These are phyloP conservation scores for Phataginus tetradactyla DNA, from an alignment of 2,797 vertebrate genomes.

Conservation along the genomic window DNA sequence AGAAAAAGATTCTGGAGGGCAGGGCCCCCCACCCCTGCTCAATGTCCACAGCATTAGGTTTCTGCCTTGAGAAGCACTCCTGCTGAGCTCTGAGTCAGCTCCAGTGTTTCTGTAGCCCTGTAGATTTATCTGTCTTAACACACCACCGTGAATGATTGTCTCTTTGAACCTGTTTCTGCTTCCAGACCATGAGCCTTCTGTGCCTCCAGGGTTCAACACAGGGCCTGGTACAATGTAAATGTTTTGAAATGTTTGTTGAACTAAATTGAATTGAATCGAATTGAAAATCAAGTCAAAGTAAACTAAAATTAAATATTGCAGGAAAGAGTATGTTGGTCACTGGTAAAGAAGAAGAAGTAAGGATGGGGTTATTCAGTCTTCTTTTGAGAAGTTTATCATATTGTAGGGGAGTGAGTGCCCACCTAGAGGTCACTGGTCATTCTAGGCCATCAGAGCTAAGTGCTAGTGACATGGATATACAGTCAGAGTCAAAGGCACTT, in stretches of 20 bases:
- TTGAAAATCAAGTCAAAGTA: constrained; percentile 58
- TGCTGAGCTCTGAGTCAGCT: background rate
- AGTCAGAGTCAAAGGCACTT: background rate
- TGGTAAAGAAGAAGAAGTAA: background rate
- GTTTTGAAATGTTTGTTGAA: constrained; percentile 1
- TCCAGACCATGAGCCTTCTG: background rate
- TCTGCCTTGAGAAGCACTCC: background rate
- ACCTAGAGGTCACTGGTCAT: background rate
- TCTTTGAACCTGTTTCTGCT: background rate
- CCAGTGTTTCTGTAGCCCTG: background rate
- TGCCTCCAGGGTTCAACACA: background rate
- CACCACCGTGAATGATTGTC: background rate
- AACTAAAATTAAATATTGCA: background rate
- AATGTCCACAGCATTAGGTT: background rate
- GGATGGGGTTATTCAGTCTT: background rate
- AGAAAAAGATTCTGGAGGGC: background rate
- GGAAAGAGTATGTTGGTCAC: background rate
- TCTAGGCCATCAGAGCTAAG: background rate
- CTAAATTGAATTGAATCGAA: background rate
- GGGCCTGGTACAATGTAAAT: background rate
- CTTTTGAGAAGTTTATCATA: background rate
- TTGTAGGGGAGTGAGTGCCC: background rate
- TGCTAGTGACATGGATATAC: background rate
- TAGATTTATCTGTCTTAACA: background rate
- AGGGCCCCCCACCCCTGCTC: background rate